Evolutionary conservation across 2,888 invertebrate species (phyloP), one percentile per base, ranked within the genome.

Genomic region (Pharmacophagus antenor): DNA sequence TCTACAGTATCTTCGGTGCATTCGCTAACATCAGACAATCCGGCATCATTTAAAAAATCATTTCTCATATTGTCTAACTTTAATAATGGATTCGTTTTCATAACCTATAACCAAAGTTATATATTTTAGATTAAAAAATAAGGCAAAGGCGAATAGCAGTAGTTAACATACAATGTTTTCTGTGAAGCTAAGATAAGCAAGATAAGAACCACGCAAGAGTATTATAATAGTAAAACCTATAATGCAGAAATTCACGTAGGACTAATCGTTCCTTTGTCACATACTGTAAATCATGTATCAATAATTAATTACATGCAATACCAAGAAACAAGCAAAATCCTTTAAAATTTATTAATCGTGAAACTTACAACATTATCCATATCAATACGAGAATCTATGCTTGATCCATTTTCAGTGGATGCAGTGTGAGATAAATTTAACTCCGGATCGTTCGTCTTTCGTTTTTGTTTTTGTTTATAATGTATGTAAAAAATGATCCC

Each of bases 401-500:
- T 73, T n/a, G 89, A 87, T 1, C 72, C 79, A 63, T 84, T 85
- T 20, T 87, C 87, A 15, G 85, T 77, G 1, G 79, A 84, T 49
- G 79, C 67, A 6, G 81, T 80, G 55, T 79, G 80, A 1, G 85
- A 78, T 57, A 79, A 68, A 64, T 82, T 85, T 63, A 80, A 70
- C 65, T 90, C 89, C 1, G 85, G 82, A 60, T 88, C 90, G 53
- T 85, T 88, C 37, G 79, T 72, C 58, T 86, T 88, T 63, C 92
- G 92, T 56, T 93, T 92, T 72, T 93, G 94, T 65, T 93, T 93
- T 70, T 92, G 93, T 63, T 94, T 92, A 58, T 95, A 93, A 77
- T 95, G 95, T 17, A 97, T 83, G 73, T 96, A 97, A 56, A 97
- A 92, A 56, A 96, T 94, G 6, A 97, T 95, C 1, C 96, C 96